phyloP scores from a whole-genome alignment of 1,140 invertebrate species.

The Riptortus pedestris region DNA sequence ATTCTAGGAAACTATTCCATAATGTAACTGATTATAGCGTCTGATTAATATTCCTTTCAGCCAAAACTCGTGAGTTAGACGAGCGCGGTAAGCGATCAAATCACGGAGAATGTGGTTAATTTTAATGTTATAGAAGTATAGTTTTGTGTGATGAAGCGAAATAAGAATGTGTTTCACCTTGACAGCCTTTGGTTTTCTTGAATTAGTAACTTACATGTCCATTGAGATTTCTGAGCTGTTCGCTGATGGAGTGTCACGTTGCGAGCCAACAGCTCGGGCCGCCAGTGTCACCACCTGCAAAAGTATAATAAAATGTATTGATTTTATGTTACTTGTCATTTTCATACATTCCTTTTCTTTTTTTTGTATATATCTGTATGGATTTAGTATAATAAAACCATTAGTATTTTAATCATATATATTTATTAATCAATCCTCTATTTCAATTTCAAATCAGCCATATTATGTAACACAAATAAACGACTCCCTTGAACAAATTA shows the following conservation, averaged over 20 bases:
- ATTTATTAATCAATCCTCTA: no score
- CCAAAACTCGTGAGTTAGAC: background rate
- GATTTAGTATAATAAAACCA: background rate
- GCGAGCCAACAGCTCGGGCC: slow-evolving; percentile 25
- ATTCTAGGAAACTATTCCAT: no score
- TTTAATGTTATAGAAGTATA: background rate
- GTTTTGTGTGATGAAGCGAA: background rate
- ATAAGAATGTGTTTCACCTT: no score
- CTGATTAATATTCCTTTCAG: no score
- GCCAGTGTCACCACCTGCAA: slow-evolving; percentile 28
- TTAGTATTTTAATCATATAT: background rate
- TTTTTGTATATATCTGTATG: background rate
- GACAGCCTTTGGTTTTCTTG: no score
- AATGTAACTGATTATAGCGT: no score
- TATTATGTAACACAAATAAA: no score
- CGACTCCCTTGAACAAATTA: no score
- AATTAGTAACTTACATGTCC: background rate
- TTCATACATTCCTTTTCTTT: no score
- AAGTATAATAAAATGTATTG: slow-evolving; percentile 7
- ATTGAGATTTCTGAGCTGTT: slow-evolving; percentile 22
- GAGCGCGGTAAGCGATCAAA: background rate
- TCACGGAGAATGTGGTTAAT: background rate
- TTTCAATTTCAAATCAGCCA: no score
- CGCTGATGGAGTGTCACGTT: slow-evolving; percentile 19
- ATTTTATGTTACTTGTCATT: no score